phyloP scores from a whole-genome alignment of 2,113 vertebrate species.

The Orycteropus afer region DNA sequence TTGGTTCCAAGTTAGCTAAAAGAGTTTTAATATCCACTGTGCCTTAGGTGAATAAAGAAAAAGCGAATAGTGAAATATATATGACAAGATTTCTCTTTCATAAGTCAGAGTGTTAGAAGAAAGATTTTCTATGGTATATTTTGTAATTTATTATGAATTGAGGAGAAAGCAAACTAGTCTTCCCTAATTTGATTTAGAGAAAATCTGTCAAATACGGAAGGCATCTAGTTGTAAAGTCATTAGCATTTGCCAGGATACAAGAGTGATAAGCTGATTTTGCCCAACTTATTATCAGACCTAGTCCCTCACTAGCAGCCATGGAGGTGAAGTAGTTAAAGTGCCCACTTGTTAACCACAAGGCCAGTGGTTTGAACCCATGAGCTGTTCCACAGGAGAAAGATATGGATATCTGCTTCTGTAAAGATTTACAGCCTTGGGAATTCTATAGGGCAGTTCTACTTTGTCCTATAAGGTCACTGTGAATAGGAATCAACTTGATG shows the following conservation, averaged over 20 bases:
- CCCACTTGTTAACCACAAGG: neutral
- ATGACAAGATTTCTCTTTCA: neutral
- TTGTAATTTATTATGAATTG: neutral
- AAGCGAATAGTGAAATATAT: neutral
- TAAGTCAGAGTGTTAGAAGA: neutral
- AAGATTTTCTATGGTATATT: neutral
- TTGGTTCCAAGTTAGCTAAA: neutral
- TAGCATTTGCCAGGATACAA: neutral
- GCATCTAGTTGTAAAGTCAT: neutral
- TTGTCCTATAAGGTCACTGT: neutral
- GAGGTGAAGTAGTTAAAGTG: neutral
- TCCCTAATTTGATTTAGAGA: constrained; percentile 15
- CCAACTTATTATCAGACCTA: neutral
- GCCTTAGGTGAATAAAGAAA: neutral
- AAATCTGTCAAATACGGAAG: neutral
- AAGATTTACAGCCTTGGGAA: neutral
- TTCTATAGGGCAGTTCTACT: neutral
- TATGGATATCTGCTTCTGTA: neutral
- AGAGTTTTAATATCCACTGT: neutral
- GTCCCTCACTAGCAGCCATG: neutral
- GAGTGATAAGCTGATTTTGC: neutral
- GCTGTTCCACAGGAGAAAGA: neutral
- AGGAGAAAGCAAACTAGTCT: neutral
- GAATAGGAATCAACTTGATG: neutral
- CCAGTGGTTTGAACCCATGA: neutral